Base-by-base conservation (phyloP, 2,797 vertebrate species). In the Myotis findleyi region DNA sequence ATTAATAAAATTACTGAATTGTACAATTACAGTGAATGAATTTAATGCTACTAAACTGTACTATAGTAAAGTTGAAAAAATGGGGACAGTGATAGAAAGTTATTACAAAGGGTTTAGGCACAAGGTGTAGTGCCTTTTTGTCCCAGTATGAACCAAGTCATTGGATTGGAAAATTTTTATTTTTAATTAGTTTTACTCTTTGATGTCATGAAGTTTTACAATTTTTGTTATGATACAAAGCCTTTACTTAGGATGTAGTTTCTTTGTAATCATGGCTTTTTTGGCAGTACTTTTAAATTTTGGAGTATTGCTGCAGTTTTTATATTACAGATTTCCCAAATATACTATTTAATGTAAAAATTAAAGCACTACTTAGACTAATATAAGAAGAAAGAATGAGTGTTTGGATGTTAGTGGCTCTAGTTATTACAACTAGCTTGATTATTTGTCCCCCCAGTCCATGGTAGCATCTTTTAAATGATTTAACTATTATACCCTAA, bases 161-260 rank as follows among this genome's bases (percentile, higher is more conserved):
- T 83, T 75, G 27, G 30, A 47, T 33, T 77, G 8, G 6, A 87
- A 36, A 81, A 27, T 33, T 64, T 80, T 94, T 85, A n/a, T 73
- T 96, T 94, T 92, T 91, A 89, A 77, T 75, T 79, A 59, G 25
- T 68, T 95, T 85, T 11, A 80, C 30, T 80, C 36, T 89, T 85
- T 73, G 7, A 57, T 89, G 4, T 85, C 82, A 83, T 1, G 27
- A 80, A 84, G 30, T 91, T 75, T 62, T 84, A 7, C 2, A 55
- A 0, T 27, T 88, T 88, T 87, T 88, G 12, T 76, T 89, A 44
- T 23, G 44, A 57, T 27, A 93, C 8, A 85, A 90, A 96, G 27
- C 10, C 44, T 92, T 93, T 51, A 86, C 20, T 51, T 53, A 87
- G 49, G 0, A 62, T 87, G 27, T 49, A 51, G 49, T n/a, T 51